Evolutionary conservation across 2,113 vertebrate species (phyloP), one percentile per base, ranked within the genome.

Genomic region (Sylvilagus bachmani): DNA sequence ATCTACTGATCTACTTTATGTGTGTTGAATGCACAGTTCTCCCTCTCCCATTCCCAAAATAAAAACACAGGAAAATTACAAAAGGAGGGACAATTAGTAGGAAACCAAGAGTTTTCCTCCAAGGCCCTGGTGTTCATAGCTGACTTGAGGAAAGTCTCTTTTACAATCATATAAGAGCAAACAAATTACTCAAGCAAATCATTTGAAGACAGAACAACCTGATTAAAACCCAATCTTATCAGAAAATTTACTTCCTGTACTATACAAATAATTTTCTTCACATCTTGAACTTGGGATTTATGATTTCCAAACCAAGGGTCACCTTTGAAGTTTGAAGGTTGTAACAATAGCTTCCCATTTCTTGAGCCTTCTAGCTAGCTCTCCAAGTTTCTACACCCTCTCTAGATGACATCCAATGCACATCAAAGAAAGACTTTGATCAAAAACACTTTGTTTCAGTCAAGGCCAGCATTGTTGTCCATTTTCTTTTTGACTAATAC

Each of bases 261-360:
- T 67, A 53, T 67, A 74, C n/a, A 64, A 64, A 55, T 53, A 44
- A 51, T 69, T 85, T 66, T 49, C 53, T 67, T 75, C 49, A 55
- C n/a, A 10, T 70, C 31, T 89, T 55, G 11, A 69, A 21, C 5
- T 33, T 69, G 9, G 27, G 19, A 66, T 84, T 91, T 33, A 44
- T 64, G 79, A 70, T 88, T 85, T 80, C 74, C 53, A 70, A 81
- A 38, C 66, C 6, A 1, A 61, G 19, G 22, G 51, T 70, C 67
- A 44, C 55, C 51, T 85, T 75, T 85, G 73, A 85, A 91, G 78
- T 93, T 11, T 61, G 33, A 90, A 88, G 31, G 10, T 29, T 51
- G 10, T 36, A 81, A 75, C 49, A 84, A 49, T 73, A 55, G n/a
- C 61, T 67, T 90, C 36, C 69, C 36, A 49, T 64, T 14, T 74